Percentiles rank a stretch among this genome's conserved stretches.
Evolutionary conservation across 2,888 invertebrate genomes (phyloP).

Genomic region (Lucinisca nassula): DNA sequence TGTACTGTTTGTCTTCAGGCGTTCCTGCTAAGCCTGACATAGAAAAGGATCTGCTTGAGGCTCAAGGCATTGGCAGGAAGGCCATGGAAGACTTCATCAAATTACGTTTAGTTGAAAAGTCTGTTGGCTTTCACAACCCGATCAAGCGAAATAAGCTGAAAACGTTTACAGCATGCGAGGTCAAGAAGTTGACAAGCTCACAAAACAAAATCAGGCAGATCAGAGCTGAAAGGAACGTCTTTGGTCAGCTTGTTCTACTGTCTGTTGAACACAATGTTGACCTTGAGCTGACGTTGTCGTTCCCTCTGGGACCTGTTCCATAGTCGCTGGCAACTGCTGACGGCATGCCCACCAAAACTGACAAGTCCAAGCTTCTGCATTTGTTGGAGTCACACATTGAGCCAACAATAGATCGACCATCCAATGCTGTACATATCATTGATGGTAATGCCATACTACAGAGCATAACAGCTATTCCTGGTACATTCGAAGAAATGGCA

Average conservation of each 20-base stretch:
- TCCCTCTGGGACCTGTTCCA: not conserved
- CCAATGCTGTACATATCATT: not conserved
- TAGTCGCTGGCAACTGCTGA: conserved; percentile 27
- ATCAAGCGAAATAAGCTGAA: conserved; percentile 50
- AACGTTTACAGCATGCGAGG: conserved; percentile 39
- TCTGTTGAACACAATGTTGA: not conserved
- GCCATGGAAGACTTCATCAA: conserved; percentile 37
- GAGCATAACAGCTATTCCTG: not conserved
- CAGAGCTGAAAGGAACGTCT: conserved; percentile 45
- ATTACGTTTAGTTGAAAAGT: conserved; percentile 37
- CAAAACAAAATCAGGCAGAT: conserved; percentile 52
- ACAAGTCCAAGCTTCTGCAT: conserved; percentile 21
- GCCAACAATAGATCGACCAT: not conserved
- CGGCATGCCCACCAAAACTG: conserved; percentile 25
- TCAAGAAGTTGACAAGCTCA: conserved; percentile 24
- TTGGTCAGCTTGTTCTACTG: not conserved
- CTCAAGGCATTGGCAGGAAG: conserved; percentile 2
- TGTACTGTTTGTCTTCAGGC: conserved; percentile 54
- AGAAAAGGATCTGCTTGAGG: not conserved
- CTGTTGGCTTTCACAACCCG: conserved; percentile 41
- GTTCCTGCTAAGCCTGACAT: conserved; percentile 21
- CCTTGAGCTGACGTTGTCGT: not conserved
- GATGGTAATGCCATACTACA: conserved; percentile 4
- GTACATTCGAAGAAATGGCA: not conserved
- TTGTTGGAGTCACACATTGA: not conserved